Conservation (phyloP, 2,888 invertebrate species). For the Chymomyza caudatula region DNA sequence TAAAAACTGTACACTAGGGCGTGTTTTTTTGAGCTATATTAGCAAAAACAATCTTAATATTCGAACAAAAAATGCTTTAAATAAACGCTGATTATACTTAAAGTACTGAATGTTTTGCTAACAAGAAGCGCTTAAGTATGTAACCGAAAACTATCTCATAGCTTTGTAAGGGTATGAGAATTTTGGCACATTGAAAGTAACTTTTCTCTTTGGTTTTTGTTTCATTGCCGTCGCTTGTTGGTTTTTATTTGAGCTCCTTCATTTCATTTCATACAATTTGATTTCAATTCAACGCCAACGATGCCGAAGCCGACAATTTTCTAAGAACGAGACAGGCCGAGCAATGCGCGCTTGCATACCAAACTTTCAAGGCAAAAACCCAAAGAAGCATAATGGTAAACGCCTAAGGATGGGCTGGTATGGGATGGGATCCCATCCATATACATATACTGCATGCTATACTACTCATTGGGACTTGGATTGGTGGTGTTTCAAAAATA, state of each 20-base stretch:
- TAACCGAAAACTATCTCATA: no score
- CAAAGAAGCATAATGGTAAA: conserved; percentile 1
- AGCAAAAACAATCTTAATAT: no score
- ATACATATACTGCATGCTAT: conserved; percentile 22
- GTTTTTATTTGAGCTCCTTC: conserved; percentile 20
- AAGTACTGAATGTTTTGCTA: no score
- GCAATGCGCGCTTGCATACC: conserved; percentile 45
- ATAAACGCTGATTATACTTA: no score
- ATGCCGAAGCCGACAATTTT: conserved; percentile 65
- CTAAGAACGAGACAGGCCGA: conserved; percentile 59
- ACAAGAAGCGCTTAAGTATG: no score
- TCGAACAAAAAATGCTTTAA: no score
- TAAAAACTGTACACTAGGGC: no score
- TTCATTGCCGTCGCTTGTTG: conserved; percentile 41
- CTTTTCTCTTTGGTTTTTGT: not conserved
- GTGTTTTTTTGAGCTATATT: no score
- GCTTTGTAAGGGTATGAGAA: not conserved
- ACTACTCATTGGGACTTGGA: conserved; percentile 35
- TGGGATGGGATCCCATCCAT: conserved; percentile 25
- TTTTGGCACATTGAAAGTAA: not conserved
- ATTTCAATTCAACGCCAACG: conserved; percentile 55
- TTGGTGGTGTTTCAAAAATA: conserved; percentile 68
- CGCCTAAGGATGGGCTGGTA: conserved; percentile 27
- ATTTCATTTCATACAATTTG: conserved; percentile 38
- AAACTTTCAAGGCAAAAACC: conserved; percentile 41